Base-by-base conservation (phyloP, 1,140 invertebrate species). In the Acromyrmex charruanus region DNA sequence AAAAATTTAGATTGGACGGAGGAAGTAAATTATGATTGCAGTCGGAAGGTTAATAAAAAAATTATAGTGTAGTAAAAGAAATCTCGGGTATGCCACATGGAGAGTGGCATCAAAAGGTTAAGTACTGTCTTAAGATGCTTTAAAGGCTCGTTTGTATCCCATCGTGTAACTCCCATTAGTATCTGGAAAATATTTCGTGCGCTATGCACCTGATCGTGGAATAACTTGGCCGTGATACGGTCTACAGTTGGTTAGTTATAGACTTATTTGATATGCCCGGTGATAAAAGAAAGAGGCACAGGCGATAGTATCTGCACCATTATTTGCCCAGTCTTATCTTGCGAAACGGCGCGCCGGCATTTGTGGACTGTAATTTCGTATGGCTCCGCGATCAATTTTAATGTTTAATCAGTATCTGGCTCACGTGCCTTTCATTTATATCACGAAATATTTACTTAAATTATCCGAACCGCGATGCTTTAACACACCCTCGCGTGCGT, bases 231-330 rank as follows among this genome's bases (percentile, higher is more conserved):
- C 44, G 28, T 49, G 88, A 89, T 88, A 89, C 74, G 71, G 77
- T 86, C 65, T 85, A 61, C 59, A 12, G 44, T 31, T 77, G 84
- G 87, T 91, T 87, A 87, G 85, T 87, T 91, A 91, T 89, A 89
- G 87, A 89, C 89, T 90, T 87, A 91, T 91, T 91, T 91, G 90
- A 91, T 91, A 91, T 91, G 84, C 89, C 65, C 35, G 74, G 71
- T 91, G 90, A 91, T 91, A 91, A 91, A 91, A 91, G 88, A 90
- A 88, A 86, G 85, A 87, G 80, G 59, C 74, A 88, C 87, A 71
- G 65, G 84, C 82, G 90, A 91, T 91, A 89, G 75, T 87, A 91
- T 91, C 89, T 91, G 66, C 89, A 85, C 87, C 89, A 87, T 91
- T 91, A 91, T 91, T 91, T 91, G 90, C 90, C 74, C 61, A 80